Conservation (phyloP, 2,888 invertebrate genomes). For the Rotaria magnacalcarata region DNA sequence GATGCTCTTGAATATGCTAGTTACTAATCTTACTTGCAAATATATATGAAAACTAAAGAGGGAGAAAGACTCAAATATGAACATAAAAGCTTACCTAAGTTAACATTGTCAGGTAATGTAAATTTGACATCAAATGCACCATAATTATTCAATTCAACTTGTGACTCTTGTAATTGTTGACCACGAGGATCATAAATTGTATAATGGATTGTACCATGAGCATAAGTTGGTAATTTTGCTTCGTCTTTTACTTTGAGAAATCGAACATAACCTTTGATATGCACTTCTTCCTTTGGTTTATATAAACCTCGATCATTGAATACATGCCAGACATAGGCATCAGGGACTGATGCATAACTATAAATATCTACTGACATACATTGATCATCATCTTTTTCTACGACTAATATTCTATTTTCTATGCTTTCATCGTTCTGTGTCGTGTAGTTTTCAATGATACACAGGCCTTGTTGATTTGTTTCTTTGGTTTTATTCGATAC, state of each 20-base stretch:
- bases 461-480: constrained; percentile 21
- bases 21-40: not conserved
- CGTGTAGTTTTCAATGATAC: not conserved
- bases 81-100: not conserved
- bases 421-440: not conserved
- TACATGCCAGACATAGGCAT: constrained; percentile 18
- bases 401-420: not conserved
- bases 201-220: not conserved
- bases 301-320: constrained; percentile 35
- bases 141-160: constrained; percentile 33
- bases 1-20: not conserved
- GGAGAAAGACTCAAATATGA: too few species aligned
- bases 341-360: not conserved
- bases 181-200: not conserved
- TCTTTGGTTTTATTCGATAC: not conserved
- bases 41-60: not conserved
- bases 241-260: not conserved
- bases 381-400: constrained; percentile 4
- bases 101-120: constrained; percentile 27
- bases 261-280: constrained; percentile 28
- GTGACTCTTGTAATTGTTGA: not conserved
- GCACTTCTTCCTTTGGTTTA: constrained; percentile 20
- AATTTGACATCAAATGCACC: constrained; percentile 28
- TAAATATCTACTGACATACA: not conserved
- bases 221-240: constrained; percentile 2